Base-by-base conservation (phyloP, 2,888 invertebrate genomes). In the Geotrupes spiniger region DNA sequence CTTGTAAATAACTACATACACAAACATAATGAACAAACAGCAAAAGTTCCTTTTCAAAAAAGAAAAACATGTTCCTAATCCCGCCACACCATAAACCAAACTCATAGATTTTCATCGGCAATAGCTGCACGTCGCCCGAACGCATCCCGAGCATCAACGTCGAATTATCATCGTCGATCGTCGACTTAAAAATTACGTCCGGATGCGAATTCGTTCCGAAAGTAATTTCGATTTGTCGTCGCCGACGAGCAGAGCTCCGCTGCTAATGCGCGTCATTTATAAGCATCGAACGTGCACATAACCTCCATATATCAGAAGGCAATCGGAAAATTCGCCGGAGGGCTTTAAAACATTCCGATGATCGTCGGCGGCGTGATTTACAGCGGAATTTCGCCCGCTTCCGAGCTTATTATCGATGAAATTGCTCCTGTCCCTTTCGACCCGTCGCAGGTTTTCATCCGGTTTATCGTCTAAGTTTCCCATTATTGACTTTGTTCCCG, bases 331-430 rank as follows among this genome's bases (percentile, higher is more conserved):
- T 66, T 71, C 72, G 63, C 73, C 62, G 62, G 72, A 70, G 72
- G 68, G 69, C 68, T 70, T 69, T 72, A 72, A 72, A 73, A 71
- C 72, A 72, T 71, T 66, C 67, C 62, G 65, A 69, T 69, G 68
- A 70, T 67, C 58, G 61, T 59, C 56, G 51, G 46, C 47, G 53
- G 58, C 61, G 61, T 70, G 71, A 71, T 71, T 71, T 71, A 70
- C 70, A 66, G 64, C 64, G 56, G 59, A 62, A 63, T 62, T 64
- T 57, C 56, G 55, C 21, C 59, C 58, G 62, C 63, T 63, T 62
- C 46, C 57, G 42, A 53, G 37, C 54, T 60, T 59, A 63, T 63
- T 63, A 63, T 63, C 59, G 57, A 52, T 53, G 60, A 58, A 56
- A 64, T 61, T 63, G 60, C 58, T 56, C 58, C 59, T 43, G 12